Conservation (phyloP, 2,888 invertebrate species). For the Lithosia quadra region DNA sequence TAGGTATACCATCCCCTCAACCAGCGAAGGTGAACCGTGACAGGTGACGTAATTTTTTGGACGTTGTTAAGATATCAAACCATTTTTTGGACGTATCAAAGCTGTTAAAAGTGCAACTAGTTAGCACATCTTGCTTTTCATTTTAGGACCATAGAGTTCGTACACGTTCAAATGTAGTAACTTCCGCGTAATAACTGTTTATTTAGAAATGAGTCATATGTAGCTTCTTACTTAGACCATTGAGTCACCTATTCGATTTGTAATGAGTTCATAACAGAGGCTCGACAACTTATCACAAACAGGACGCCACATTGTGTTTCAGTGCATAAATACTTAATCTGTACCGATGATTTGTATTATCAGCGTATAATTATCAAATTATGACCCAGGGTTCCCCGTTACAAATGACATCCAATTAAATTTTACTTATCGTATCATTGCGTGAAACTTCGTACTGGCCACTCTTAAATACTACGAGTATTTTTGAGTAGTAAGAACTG, state of each 20-base stretch:
- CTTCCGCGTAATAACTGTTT: constrained; percentile 14
- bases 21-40: too few relatives aligned
- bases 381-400: too few relatives aligned
- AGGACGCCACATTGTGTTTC: background rate
- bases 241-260: constrained; percentile 14
- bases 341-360: too few relatives aligned
- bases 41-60: background rate
- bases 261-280: background rate
- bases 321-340: background rate
- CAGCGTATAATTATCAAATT: too few relatives aligned
- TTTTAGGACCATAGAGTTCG: background rate
- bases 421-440: background rate
- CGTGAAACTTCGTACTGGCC: background rate
- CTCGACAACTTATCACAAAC: background rate
- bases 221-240: background rate
- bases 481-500: background rate
- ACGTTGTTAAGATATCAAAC: too few relatives aligned
- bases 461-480: background rate
- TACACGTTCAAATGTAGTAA: background rate
- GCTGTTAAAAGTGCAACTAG: too few relatives aligned
- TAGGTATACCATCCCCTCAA: too few relatives aligned
- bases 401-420: background rate
- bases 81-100: background rate
- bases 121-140: background rate
- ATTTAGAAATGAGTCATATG: constrained; percentile 13